Evolutionary conservation across 2,113 vertebrate species (phyloP).

Genomic region (Isichthys henryi): DNA sequence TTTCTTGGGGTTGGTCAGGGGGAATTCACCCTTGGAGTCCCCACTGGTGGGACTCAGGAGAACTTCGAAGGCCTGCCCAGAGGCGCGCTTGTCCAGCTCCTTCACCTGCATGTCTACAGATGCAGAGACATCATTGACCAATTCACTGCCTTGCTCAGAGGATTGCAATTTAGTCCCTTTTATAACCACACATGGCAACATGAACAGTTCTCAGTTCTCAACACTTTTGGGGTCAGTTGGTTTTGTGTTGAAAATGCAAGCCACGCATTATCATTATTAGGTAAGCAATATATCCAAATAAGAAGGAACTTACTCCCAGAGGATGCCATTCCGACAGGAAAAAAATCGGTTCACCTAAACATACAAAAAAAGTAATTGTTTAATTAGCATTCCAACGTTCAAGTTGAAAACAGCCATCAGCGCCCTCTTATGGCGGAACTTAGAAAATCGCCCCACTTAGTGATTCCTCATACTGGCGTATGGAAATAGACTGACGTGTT

Average conservation of each 20-base stretch:
- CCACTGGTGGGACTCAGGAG: slow-evolving; percentile 72
- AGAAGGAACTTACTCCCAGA: slow-evolving; percentile 40
- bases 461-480: neutral
- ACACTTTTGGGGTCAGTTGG: neutral
- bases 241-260: neutral
- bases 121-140: neutral
- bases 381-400: neutral
- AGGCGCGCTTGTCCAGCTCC: slow-evolving; percentile 91
- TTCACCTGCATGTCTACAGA: slow-evolving; percentile 83
- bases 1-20: slow-evolving; percentile 84
- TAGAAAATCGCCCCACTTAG: neutral
- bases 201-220: neutral
- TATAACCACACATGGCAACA: neutral
- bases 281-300: neutral
- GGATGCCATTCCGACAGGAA: slow-evolving; percentile 47
- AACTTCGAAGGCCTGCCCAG: slow-evolving; percentile 93
- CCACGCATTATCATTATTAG: neutral
- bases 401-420: neutral
- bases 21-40: slow-evolving; percentile 79
- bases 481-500: neutral
- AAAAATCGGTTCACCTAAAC: slow-evolving; percentile 24
- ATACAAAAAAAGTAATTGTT: neutral
- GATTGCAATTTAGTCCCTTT: neutral
- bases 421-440: slow-evolving; percentile 25
- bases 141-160: neutral